Percentiles rank a stretch among this genome's conserved stretches.
Conservation (phyloP, 1,140 invertebrate genomes). For the Meloidogyne hapla region DNA sequence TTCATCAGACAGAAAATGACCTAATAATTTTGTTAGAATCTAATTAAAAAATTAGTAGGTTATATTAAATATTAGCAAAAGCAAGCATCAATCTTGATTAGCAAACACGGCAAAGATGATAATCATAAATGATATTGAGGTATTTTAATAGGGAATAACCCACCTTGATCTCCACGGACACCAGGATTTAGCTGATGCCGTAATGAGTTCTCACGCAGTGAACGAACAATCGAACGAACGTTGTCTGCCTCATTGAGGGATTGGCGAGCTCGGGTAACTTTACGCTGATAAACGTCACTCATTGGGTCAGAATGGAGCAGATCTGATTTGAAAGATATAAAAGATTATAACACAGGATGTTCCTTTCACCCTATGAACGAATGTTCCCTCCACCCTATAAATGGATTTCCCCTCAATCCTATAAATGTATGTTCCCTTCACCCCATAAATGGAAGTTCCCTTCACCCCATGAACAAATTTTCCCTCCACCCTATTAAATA, state of each 20-base stretch:
- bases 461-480: not conserved
- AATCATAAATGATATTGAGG: no score
- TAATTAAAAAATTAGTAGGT: not conserved
- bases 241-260: conserved; percentile 73
- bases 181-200: conserved; percentile 78
- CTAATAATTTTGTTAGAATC: not conserved
- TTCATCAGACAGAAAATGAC: no score
- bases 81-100: no score
- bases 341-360: conserved; percentile 9
- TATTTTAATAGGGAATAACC: conserved; percentile 32
- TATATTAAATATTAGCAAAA: not conserved
- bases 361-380: no score
- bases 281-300: conserved; percentile 82
- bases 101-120: no score
- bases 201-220: conserved; percentile 87
- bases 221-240: conserved; percentile 80
- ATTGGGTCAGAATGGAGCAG: conserved; percentile 82
- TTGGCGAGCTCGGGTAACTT: conserved; percentile 83
- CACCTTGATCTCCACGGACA: conserved; percentile 76
- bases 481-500: not conserved
- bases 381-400: not conserved
- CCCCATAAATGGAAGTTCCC: not conserved
- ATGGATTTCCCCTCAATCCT: not conserved
- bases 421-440: not conserved
- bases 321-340: conserved; percentile 73